A percentile compares a stretch with the other conserved stretches of the same genome.
Conservation (phyloP, 2,113 vertebrate genomes). For the Siphamia tubifer region DNA sequence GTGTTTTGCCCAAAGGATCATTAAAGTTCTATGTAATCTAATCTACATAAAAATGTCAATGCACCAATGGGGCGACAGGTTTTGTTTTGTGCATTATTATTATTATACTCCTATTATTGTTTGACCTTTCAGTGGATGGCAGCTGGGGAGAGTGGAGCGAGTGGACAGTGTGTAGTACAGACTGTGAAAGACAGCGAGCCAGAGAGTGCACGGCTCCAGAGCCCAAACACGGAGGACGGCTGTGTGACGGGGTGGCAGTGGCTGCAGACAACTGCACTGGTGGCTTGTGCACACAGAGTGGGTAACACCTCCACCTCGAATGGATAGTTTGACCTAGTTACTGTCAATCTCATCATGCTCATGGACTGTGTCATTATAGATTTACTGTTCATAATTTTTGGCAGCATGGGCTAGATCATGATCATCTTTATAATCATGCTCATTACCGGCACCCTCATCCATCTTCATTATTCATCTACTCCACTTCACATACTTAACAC, state of each 20-base stretch:
- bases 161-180: slow-evolving; percentile 87
- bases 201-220: slow-evolving; percentile 86
- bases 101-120: not conserved
- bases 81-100: not conserved
- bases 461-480: slow-evolving; percentile 44
- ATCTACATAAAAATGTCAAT: too few relatives aligned
- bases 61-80: too few relatives aligned
- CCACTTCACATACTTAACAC: slow-evolving; percentile 1
- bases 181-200: slow-evolving; percentile 85
- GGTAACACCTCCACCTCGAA: slow-evolving; percentile 21
- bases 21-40: too few relatives aligned
- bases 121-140: slow-evolving; percentile 80
- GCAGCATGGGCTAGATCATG: slow-evolving; percentile 16
- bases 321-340: slow-evolving; percentile 2
- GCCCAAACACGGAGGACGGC: slow-evolving; percentile 86
- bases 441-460: slow-evolving; percentile 40
- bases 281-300: slow-evolving; percentile 95
- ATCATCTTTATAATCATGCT: slow-evolving; percentile 44
- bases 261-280: slow-evolving; percentile 92
- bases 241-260: slow-evolving; percentile 87
- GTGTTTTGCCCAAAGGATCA: too few relatives aligned
- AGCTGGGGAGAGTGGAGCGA: slow-evolving; percentile 90
- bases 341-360: slow-evolving; percentile 12
- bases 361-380: slow-evolving; percentile 38
- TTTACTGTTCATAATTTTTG: slow-evolving; percentile 38